Conservation (phyloP, 2,888 invertebrate species). For the Clistopyga incitator region DNA sequence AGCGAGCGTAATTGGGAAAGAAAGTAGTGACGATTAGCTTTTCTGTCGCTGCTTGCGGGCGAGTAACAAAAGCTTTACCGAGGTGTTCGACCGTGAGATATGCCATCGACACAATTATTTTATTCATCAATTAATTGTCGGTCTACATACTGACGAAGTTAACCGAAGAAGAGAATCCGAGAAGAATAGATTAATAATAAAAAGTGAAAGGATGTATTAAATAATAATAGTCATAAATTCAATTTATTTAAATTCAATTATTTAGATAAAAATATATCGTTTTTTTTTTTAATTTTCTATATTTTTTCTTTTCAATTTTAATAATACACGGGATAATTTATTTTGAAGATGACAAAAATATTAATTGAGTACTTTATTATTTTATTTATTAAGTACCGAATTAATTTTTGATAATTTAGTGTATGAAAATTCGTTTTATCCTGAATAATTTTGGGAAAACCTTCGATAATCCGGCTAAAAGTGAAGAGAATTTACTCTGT, state of each 20-base stretch:
- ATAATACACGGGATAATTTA: too few relatives aligned
- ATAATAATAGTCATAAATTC: too few relatives aligned
- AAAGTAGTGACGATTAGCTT: conserved; percentile 71
- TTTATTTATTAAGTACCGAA: too few relatives aligned
- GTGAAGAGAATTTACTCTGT: background rate
- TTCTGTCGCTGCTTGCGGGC: conserved; percentile 57
- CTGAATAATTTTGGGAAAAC: background rate
- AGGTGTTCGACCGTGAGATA: conserved; percentile 6
- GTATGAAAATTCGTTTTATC: background rate
- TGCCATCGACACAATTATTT: background rate
- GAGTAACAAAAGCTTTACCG: conserved; percentile 29
- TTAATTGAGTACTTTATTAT: too few relatives aligned
- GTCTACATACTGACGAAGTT: background rate
- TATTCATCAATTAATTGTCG: conserved; percentile 10
- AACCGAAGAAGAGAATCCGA: background rate
- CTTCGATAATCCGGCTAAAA: background rate
- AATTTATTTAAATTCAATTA: too few relatives aligned
- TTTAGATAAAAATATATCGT: too few relatives aligned
- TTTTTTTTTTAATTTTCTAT: too few relatives aligned
- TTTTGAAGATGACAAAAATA: too few relatives aligned
- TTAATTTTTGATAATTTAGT: too few relatives aligned
- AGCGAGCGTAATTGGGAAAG: conserved; percentile 72
- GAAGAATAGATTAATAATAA: background rate
- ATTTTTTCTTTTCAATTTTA: background rate
- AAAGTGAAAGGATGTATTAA: background rate